Conservation (phyloP, 2,113 vertebrate species). For the Procavia capensis region DNA sequence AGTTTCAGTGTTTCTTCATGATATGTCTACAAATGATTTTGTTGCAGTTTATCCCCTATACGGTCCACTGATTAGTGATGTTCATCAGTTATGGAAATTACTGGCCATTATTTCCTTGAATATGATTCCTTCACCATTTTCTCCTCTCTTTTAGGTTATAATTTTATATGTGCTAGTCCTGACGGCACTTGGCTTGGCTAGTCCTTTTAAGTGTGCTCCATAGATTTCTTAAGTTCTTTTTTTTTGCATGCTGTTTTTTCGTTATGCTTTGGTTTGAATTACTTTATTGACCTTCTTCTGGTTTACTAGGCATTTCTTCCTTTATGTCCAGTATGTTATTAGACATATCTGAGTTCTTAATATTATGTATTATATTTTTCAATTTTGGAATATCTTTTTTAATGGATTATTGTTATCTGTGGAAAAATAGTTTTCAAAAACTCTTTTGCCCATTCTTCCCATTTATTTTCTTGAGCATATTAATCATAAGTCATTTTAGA, state of each 20-base stretch:
- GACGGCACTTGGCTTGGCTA: too few relatives aligned
- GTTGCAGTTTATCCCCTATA: neutral
- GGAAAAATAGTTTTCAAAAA: neutral
- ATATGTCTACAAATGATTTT: neutral
- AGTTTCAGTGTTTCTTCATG: neutral
- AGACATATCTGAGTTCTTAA: neutral
- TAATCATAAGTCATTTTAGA: neutral
- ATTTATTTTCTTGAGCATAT: slow-evolving; percentile 17
- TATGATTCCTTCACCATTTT: neutral
- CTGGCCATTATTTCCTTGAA: neutral
- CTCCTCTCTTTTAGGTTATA: neutral
- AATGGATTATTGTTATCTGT: neutral
- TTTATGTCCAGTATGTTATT: neutral
- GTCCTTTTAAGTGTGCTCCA: neutral
- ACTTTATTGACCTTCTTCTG: neutral
- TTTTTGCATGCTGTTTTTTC: neutral
- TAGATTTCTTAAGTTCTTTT: neutral
- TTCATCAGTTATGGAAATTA: neutral
- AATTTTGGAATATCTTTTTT: neutral
- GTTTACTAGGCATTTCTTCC: neutral
- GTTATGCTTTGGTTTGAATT: neutral
- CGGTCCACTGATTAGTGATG: neutral
- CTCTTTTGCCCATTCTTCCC: neutral
- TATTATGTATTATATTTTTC: slow-evolving; percentile 1
- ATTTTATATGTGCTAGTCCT: neutral